Percentiles rank a stretch among this genome's conserved stretches.
Evolutionary conservation across 1,140 invertebrate species (phyloP).

Genomic region (Parasteatoda tepidariorum): DNA sequence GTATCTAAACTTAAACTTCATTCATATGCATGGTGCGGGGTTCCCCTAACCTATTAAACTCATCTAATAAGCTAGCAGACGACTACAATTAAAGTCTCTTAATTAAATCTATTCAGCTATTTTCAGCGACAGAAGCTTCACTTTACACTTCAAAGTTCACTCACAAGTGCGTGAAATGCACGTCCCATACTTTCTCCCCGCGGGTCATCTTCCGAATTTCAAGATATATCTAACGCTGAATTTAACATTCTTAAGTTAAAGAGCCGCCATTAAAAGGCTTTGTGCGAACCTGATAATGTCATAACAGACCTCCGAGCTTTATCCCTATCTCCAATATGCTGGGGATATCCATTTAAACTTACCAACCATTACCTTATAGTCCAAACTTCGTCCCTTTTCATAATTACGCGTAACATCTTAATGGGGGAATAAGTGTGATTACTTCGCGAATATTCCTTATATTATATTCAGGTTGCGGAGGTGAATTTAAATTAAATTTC

Average conservation of each 20-base stretch:
- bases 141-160: no score
- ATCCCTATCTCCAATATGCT: neutral
- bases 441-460: slow-evolving; percentile 1
- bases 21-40: no score
- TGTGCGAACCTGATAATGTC: neutral
- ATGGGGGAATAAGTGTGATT: slow-evolving; percentile 10
- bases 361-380: neutral
- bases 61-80: no score
- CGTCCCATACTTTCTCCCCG: neutral
- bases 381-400: neutral
- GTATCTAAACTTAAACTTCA: no score
- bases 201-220: neutral
- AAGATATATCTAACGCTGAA: neutral
- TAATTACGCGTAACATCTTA: slow-evolving; percentile 12
- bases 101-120: no score
- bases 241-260: neutral
- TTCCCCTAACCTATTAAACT: no score
- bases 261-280: neutral
- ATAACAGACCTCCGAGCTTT: neutral
- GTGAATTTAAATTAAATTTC: neutral
- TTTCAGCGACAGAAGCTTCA: no score
- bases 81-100: no score
- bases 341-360: neutral
- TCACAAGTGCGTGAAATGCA: no score
- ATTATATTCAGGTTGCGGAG: neutral